Base-by-base conservation (phyloP, 2,797 vertebrate genomes). In the Rallus crepitans region DNA sequence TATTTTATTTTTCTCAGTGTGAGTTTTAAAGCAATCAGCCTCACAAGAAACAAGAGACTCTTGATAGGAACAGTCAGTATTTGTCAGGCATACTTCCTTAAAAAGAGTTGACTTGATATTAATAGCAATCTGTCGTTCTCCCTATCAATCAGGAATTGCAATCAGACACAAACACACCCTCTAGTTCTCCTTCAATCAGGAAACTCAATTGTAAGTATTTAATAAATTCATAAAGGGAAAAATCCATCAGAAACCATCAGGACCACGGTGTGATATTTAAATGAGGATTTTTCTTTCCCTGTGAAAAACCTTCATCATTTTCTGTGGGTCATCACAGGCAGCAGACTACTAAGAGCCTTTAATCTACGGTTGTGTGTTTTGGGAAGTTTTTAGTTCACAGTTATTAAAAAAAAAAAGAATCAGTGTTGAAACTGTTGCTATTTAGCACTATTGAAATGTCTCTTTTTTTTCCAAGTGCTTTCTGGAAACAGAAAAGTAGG, bases 111-210 rank as follows among this genome's bases (percentile, higher is more conserved):
- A 83, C 72, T 82, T 90, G 64, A 89, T 94, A 96, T 96, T 97
- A 92, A 96, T 94, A 94, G 89, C 84, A 94, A 82, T 59, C 70
- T 96, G 87, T 85, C 57, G 0, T 65, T 92, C 82, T 82, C 76
- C 14, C 68, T 96, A 89, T 96, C 93, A 96, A 80, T 95, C 92
- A 94, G 80, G 85, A 93, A 72, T 71, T 92, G 86, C 75, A 96
- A 96, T 97, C 95, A 97, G 65, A 45, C 66, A 87, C 84, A 87
- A 92, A 94, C 94, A 96, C 91, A 96, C 75, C 94, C 91, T 97
- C 89, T 87, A 96, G 60, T 61, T 96, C 95, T 93, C 94, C 91
- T 96, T 96, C 95, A 96, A 93, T 94, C 92, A 95, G 79, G 33
- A 94, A 96, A 89, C 13, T 60, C 79, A 68, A 81, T 21, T 93